Percentiles rank a stretch among this genome's conserved stretches.
Evolutionary conservation across 2,113 vertebrate genomes (phyloP).

Genomic region (Stomatorhinus ivindoensis): DNA sequence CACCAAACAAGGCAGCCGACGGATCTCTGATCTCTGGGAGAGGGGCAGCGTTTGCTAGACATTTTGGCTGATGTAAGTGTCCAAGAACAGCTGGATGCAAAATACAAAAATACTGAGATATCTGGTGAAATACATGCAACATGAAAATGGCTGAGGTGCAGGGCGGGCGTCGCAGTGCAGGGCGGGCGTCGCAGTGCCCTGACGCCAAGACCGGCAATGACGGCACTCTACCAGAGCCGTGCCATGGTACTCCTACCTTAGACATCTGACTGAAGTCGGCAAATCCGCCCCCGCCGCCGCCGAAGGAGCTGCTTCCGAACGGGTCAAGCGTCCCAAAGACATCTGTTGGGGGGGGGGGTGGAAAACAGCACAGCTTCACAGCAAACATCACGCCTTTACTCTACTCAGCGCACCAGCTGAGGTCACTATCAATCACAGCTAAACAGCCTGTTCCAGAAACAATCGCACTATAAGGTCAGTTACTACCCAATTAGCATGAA

Average conservation of each 20-base stretch:
- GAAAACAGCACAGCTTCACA: background rate
- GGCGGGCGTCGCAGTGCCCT: too few relatives aligned
- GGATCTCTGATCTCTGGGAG: background rate
- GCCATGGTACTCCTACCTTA: constrained; percentile 61
- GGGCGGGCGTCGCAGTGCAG: too few relatives aligned
- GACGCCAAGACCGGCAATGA: background rate
- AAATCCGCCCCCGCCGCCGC: constrained; percentile 69
- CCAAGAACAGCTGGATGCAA: background rate
- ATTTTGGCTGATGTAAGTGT: background rate
- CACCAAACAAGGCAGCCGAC: background rate
- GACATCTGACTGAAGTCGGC: constrained; percentile 98
- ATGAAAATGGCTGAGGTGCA: too few relatives aligned
- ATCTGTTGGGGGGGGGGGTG: constrained; percentile 54
- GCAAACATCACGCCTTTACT: background rate
- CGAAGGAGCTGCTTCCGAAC: constrained; percentile 76
- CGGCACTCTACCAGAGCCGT: background rate
- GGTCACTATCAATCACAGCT: background rate
- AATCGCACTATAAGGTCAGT: background rate
- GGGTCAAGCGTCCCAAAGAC: constrained; percentile 84
- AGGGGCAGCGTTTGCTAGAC: too few relatives aligned
- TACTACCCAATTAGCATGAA: background rate
- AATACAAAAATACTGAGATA: background rate
- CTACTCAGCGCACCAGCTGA: background rate
- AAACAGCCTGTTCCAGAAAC: background rate
- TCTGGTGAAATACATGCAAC: background rate